Conservation (phyloP, 2,797 vertebrate species). For the Onychomys torridus region DNA sequence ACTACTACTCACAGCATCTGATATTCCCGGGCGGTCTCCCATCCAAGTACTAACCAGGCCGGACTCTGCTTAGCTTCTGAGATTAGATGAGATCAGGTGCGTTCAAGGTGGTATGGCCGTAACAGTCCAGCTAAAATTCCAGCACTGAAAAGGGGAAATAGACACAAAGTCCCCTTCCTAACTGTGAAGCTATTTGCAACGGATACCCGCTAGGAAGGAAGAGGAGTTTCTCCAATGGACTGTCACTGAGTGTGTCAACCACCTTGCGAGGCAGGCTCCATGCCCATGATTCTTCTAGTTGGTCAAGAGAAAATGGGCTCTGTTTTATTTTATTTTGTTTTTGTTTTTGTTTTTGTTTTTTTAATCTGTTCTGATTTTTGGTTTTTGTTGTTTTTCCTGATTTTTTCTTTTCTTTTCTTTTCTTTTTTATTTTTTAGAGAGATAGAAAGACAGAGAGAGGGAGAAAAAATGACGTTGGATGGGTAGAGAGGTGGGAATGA, state of each 20-base stretch:
- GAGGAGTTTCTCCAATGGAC: too few relatives aligned
- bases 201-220: background rate
- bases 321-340: background rate
- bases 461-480: background rate
- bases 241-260: background rate
- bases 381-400: background rate
- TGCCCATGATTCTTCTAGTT: background rate
- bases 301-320: background rate
- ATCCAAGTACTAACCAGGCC: too few relatives aligned
- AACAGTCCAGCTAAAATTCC: background rate
- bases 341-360: too few relatives aligned
- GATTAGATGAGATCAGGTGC: too few relatives aligned
- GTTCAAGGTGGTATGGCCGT: background rate
- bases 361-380: background rate
- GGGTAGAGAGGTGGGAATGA: background rate
- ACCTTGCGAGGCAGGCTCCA: too few relatives aligned
- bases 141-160: background rate
- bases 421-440: background rate
- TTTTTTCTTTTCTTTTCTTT: background rate
- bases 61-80: too few relatives aligned
- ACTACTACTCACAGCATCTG: too few relatives aligned
- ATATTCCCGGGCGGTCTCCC: too few relatives aligned
- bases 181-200: background rate
- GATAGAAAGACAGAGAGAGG: background rate
- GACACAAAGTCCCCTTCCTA: background rate